Conservation (phyloP, 1,140 invertebrate genomes). For the Dendrolimus kikuchii region DNA sequence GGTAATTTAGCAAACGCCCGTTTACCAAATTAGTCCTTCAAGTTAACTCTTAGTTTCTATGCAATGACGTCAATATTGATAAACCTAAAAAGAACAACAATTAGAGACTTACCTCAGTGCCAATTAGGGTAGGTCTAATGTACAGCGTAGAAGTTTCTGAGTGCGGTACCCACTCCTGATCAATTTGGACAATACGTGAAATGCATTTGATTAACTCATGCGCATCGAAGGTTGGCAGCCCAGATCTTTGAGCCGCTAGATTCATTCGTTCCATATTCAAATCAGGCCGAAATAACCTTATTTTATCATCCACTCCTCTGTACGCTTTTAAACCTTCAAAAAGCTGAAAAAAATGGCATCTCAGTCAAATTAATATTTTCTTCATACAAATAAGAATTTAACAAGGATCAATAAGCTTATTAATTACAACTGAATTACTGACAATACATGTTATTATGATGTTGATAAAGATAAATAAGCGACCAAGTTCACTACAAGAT, state of each 20-base stretch:
- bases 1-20: no score
- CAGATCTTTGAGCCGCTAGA: constrained; percentile 84
- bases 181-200: constrained; percentile 89
- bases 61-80: no score
- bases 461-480: no score
- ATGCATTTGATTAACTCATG: constrained; percentile 92
- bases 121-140: constrained; percentile 96
- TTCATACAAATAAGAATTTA: no score
- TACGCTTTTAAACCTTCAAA: constrained; percentile 99
- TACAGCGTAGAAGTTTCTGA: constrained; percentile 92
- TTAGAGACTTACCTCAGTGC: constrained; percentile 88
- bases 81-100: no score
- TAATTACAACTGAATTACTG: no score
- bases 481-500: no score
- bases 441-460: no score
- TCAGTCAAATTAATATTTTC: no score
- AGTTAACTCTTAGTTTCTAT: no score
- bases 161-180: constrained; percentile 98
- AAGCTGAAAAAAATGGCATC: constrained; percentile 75
- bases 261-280: constrained; percentile 97
- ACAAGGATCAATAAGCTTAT: no score
- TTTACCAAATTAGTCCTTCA: no score
- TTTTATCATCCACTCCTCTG: constrained; percentile 92
- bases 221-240: constrained; percentile 92
- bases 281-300: constrained; percentile 95